Evolutionary conservation across 2,797 vertebrate species (phyloP), one percentile per base, ranked within the genome.

Genomic region (Muraenolepis orangiensis): DNA sequence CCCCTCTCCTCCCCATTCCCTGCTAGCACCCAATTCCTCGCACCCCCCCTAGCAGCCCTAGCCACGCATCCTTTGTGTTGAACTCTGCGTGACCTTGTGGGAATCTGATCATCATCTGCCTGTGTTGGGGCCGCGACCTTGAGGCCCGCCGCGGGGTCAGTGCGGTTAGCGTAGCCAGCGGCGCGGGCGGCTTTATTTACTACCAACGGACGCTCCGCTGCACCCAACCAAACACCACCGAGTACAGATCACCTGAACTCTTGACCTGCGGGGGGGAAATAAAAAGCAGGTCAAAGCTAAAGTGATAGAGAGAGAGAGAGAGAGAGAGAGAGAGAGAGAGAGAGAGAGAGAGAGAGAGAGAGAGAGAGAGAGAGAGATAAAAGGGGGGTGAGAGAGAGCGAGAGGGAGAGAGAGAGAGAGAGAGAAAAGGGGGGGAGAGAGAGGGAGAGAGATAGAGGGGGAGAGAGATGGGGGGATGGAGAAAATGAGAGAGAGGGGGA

Each of bases 331-430:
- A 40, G 34, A 29, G 28, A 10, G 67, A 69, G 28, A 71, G 23
- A 51, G 12, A 71, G 13, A 71, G 23, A 51, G 40, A 30, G n/a
- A 28, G 36, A 11, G 34, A 42, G 20, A 42, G 70, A 42, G 70
- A 71, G 36, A 26, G 23, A 71, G 38, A 30, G 70, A 57, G 40
- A 51, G 40, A 57, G 70, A 30, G 70, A 72, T n/a, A n/a, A n/a
- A n/a, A n/a, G n/a, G n/a, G n/a, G n/a, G n/a, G n/a, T n/a, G n/a
- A n/a, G n/a, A n/a, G n/a, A n/a, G n/a, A n/a, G n/a, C n/a, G n/a
- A n/a, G n/a, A n/a, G n/a, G n/a, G n/a, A n/a, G n/a, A n/a, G n/a
- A n/a, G n/a, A n/a, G n/a, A n/a, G n/a, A n/a, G n/a, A n/a, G n/a
- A n/a, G n/a, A n/a, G n/a, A n/a, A n/a, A n/a, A n/a, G n/a, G n/a